Percentiles rank a stretch among this genome's conserved stretches.
Conservation (phyloP, 2,113 vertebrate species). For the Probosciger aterrimus region DNA sequence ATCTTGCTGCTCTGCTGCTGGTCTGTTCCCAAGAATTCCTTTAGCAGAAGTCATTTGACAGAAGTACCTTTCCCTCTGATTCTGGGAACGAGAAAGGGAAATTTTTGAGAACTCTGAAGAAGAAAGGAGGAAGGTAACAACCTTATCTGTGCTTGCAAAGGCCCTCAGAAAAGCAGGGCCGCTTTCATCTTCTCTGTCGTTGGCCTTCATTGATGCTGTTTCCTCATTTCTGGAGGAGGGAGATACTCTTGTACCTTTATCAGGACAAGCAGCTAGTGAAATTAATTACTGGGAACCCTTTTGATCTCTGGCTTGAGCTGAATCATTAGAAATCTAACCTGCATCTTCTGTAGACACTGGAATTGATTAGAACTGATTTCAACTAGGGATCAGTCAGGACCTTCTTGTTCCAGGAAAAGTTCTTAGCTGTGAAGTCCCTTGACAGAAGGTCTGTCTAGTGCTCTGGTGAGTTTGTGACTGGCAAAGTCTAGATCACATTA, state of each 20-base stretch:
- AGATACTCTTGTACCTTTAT: background rate
- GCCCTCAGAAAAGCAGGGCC: background rate
- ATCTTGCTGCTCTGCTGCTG: background rate
- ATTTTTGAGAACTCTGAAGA: background rate
- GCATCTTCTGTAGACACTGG: background rate
- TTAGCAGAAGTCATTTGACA: background rate
- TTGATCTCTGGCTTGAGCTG: background rate
- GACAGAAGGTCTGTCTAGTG: background rate
- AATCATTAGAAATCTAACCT: background rate
- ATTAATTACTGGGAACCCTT: background rate
- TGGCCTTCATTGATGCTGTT: background rate
- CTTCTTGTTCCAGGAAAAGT: background rate
- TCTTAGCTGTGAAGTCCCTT: background rate
- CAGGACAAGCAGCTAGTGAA: background rate
- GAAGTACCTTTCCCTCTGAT: background rate
- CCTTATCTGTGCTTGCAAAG: background rate
- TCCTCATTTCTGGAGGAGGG: background rate
- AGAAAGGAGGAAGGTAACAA: background rate
- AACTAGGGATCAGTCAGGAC: accelerated
- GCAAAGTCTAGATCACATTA: background rate
- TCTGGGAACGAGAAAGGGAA: background rate
- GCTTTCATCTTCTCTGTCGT: accelerated
- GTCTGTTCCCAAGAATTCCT: background rate
- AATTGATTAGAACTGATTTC: background rate
- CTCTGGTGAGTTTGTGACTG: background rate